Base-by-base conservation (phyloP, 2,888 invertebrate species). In the Agrilus cyanescens region DNA sequence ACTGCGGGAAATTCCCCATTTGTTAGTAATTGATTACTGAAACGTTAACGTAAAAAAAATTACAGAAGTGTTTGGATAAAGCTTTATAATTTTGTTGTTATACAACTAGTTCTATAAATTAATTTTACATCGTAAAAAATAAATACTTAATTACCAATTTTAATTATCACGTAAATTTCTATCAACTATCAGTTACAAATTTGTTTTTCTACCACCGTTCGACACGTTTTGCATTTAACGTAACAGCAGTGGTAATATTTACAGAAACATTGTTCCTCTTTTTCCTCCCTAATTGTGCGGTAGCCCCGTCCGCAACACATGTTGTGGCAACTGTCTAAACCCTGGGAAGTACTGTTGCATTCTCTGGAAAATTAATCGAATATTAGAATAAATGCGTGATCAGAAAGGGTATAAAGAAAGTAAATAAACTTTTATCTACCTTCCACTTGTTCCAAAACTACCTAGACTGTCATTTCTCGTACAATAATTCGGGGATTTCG, bases 231-330 rank as follows among this genome's bases (percentile, higher is more conserved):
- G 69, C 88, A 88, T 70, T 85, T 84, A 46, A 88, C 87, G 65
- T 85, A 84, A 69, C 88, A 89, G 67, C 88, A 89, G 75, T 84
- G 85, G 68, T 84, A 79, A 70, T 85, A 87, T 64, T 83, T 83
- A 72, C 88, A 89, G 59, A 81, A 80, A 67, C 88, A 89, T 59
- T 81, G 71, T 65, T 86, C 83, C 39, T 80, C 73, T 41, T 77
- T 74, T 57, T 76, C 74, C 51, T 78, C 75, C 47, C 78, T 77
- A 52, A 77, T 71, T 8, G 81, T 82, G 50, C 74, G 70, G 59
- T 83, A 79, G 18, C 88, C 87, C 52, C 88, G 78, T 12, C 87
- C 87, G 65, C 89, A 89, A 67, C 89, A 89, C 66, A 89, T 77
- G 47, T 81, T 78, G 52, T 77, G 77, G 69, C 88, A 89, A 44